Evolutionary conservation across 1,140 invertebrate genomes (phyloP), one percentile per base, ranked within the genome.

Genomic region (Leptinotarsa lineolata): DNA sequence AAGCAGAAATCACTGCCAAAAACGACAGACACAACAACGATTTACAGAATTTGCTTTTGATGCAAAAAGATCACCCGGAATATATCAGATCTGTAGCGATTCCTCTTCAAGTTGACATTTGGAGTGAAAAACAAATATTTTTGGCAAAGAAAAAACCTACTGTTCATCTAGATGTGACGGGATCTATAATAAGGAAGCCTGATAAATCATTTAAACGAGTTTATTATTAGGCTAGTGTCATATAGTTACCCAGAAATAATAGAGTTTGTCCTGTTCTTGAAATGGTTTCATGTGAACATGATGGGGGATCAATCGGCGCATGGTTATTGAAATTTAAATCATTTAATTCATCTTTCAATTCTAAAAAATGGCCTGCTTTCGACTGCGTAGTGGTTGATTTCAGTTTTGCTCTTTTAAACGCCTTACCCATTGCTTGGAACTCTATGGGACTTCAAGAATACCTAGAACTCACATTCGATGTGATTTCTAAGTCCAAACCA

Each of bases 321-420:
- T 63, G 60, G 6, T 21, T 63, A 18, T 12, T 63, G 24, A 63
- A 63, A 63, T 63, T 63, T 63, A 63, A 63, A 63, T 6, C 60
- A 22, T 63, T 63, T 20, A 18, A 21, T 20, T 46, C 13, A 63
- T 63, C 20, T 22, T 12, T 11, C 20, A 22, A 13, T 63, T 5
- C 8, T 16, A 67, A 67, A 44, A 67, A 65, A 39, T 67, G 65
- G 24, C 65, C 39, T 22, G 13, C 20, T 22, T 67, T 30, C 24
- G n/a, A 24, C 3, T 18, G 24, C 11, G 20, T 63, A 18, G 60
- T 63, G 24, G 60, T 63, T 22, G 60, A 63, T 63, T 63, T 63
- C 20, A 63, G 60, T 24, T 63, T 22, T 21, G 60, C 60, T 2
- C 13, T 63, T 22, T 22, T 63, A 63, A 63, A 63, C 24, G 60